These are phyloP conservation scores for Danio kyathit DNA, from an alignment of 2,797 vertebrate genomes.

Conservation along the genomic window DNA sequence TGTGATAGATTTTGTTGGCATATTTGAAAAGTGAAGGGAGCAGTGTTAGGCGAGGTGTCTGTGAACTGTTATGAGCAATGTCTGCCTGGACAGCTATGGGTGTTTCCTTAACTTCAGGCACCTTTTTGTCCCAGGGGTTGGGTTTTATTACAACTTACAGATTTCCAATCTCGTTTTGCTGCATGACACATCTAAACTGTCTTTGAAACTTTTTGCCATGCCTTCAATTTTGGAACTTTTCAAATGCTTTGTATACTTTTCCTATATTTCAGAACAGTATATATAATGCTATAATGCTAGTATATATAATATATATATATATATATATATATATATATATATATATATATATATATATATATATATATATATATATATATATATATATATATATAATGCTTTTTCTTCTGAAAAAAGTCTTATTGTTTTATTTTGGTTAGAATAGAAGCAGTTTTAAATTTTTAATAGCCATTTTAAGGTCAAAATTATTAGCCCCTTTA, in stretches of 20 bases:
- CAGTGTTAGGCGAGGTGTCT: not conserved
- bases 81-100: not conserved
- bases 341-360: no score
- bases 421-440: no score
- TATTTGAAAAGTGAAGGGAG: constrained; percentile 46
- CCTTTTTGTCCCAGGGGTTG: not conserved
- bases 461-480: no score
- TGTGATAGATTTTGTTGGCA: constrained; percentile 42
- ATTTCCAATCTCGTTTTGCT: not conserved
- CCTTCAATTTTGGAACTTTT: not conserved
- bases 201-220: not conserved
- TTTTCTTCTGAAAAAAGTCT: no score
- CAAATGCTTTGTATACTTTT: not conserved
- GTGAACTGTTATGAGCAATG: not conserved
- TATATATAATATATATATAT: no score
- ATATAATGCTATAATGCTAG: no score
- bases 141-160: not conserved
- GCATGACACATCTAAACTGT: not conserved
- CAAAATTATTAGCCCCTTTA: no score
- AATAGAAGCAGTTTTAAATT: no score
- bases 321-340: no score
- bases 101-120: constrained; percentile 9
- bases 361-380: no score
- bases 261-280: not conserved
- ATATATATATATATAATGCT: no score